phyloP scores from a whole-genome alignment of 2,797 vertebrate genomes.

The Oreochromis grahami region DNA sequence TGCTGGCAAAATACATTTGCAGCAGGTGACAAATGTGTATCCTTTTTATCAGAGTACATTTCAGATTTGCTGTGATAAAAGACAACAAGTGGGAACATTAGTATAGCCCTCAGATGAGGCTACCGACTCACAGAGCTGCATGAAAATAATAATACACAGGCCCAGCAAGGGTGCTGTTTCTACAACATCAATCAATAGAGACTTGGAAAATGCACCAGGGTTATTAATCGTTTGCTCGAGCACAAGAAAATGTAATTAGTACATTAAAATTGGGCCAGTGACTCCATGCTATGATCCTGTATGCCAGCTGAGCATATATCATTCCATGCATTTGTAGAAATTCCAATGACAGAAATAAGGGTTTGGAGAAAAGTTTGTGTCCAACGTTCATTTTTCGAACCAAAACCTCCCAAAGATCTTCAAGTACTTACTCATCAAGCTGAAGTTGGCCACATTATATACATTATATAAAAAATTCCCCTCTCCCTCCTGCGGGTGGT shows the following conservation, averaged over 20 bases:
- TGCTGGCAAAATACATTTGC: slow-evolving; percentile 26
- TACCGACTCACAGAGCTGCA: neutral
- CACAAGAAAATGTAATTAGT: slow-evolving; percentile 71
- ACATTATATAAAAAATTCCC: neutral
- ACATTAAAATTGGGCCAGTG: slow-evolving; percentile 56
- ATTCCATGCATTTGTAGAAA: neutral
- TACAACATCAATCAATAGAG: slow-evolving; percentile 64
- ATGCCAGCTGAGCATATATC: slow-evolving; percentile 18
- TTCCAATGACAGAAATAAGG: neutral
- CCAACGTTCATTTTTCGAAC: neutral
- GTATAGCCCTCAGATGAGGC: slow-evolving; percentile 18
- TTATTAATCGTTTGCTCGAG: slow-evolving; percentile 67
- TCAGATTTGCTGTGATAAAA: slow-evolving; percentile 43
- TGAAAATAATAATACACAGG: slow-evolving; percentile 39
- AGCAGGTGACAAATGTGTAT: slow-evolving; percentile 25
- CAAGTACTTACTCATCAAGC: neutral
- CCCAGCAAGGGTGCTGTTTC: slow-evolving; percentile 27
- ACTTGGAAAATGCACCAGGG: slow-evolving; percentile 39
- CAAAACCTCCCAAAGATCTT: neutral
- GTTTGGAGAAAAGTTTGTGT: neutral
- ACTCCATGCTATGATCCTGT: slow-evolving; percentile 23
- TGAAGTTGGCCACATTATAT: neutral
- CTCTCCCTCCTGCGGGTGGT: accelerated
- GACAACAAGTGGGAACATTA: slow-evolving; percentile 32
- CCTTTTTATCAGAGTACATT: slow-evolving; percentile 30